These are phyloP conservation scores for Gasteruption jaculator DNA, from an alignment of 2,888 invertebrate genomes.

Conservation along the genomic window DNA sequence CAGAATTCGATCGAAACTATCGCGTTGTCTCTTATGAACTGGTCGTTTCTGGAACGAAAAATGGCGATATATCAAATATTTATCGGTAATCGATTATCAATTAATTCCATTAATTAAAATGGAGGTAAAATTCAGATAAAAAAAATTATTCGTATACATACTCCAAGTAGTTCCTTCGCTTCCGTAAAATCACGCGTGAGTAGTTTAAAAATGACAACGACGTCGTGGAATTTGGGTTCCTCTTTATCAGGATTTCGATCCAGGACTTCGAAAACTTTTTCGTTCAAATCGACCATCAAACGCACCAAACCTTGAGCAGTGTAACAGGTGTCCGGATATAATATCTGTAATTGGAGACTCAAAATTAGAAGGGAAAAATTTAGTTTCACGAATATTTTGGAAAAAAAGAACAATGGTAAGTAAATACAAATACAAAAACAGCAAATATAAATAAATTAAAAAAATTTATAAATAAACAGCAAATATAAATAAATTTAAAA, in stretches of 20 bases:
- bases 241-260: constrained; percentile 52
- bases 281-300: constrained; percentile 71
- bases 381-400: too few relatives aligned
- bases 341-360: too few relatives aligned
- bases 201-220: constrained; percentile 65
- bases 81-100: neutral
- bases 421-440: constrained; percentile 4
- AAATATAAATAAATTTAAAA: too few relatives aligned
- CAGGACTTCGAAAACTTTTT: constrained; percentile 56
- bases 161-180: constrained; percentile 50
- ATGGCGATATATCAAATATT: neutral
- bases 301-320: constrained; percentile 82
- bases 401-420: too few relatives aligned
- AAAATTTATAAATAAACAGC: neutral
- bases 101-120: neutral
- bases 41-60: constrained; percentile 59
- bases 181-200: constrained; percentile 61
- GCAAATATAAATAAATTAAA: constrained; percentile 6
- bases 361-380: too few relatives aligned
- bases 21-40: constrained; percentile 71
- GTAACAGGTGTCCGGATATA: constrained; percentile 76
- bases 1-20: constrained; percentile 75
- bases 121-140: neutral
- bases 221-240: constrained; percentile 65
- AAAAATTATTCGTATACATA: constrained; percentile 19